Evolutionary conservation across 64 coral and sea anemone genomes (phyloP), one percentile per base, ranked within the genome.

Genomic region (Pocillopora verrucosa): DNA sequence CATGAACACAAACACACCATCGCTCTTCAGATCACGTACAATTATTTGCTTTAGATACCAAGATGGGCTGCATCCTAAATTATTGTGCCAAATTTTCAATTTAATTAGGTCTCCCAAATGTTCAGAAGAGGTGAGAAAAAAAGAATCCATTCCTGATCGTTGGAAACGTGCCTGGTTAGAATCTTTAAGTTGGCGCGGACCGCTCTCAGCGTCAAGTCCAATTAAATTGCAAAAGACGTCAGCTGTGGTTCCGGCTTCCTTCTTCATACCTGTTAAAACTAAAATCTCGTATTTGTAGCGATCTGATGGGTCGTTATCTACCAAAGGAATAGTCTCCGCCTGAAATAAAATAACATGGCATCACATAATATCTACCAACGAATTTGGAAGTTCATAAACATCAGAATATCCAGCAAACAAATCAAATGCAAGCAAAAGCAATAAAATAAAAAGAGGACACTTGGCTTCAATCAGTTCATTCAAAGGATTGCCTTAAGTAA

Each of bases 21-120:
- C 92, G 5, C 87, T 90, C 37, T 87, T 60, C 19, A 93, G 24
- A 58, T 96, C 92, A 37, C 92, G 81, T 30, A 96, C 87, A 41
- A 86, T 74, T 13, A 96, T 88, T 77, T 96, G 74, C 51, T 87
- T 90, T 14, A 96, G 73, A 84, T 90, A 96, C 95, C 95, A 96
- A 65, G 92, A 87, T 1, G 95, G 95, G 22, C 82, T 91, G 19
- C 86, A 57, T 24, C 95, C 95, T n/a, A 76, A 77, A 65, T 96
- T 96, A 61, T 96, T 74, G 20, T 96, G 95, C 95, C 95, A 96
- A 16, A 96, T 82, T 56, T 88, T 87, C 25, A 96, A 1, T 15
- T 59, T 36, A 17, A 72, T 85, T 2, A 96, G 83, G 67, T 93
- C 90, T 30, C 95, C 95, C n/a, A 96, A 60, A 16, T 96, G 88